These are phyloP conservation scores for Apeira syringaria DNA, from an alignment of 2,888 invertebrate genomes.

Conservation along the genomic window DNA sequence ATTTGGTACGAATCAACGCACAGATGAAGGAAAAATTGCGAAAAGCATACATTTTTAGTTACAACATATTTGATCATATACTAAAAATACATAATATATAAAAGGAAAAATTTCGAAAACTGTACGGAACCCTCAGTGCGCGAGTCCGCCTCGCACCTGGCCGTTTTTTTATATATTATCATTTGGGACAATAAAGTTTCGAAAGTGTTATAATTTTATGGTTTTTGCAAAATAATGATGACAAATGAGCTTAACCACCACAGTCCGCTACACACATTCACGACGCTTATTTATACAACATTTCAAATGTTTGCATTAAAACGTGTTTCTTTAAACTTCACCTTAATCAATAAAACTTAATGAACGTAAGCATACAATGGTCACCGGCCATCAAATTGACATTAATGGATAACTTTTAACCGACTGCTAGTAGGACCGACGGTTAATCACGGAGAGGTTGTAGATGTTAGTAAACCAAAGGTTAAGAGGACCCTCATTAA, in stretches of 20 bases:
- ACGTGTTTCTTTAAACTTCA: background rate
- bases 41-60: too few species aligned
- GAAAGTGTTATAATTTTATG: slow-evolving; percentile 17
- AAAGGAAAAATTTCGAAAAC: too few species aligned
- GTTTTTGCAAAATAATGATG: slow-evolving; percentile 13
- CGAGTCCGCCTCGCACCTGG: too few species aligned
- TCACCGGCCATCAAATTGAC: slow-evolving; percentile 7
- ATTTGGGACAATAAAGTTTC: slow-evolving; percentile 20
- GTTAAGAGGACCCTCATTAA: slow-evolving; percentile 16
- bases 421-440: slow-evolving; percentile 1
- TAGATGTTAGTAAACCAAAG: slow-evolving; percentile 13
- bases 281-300: background rate
- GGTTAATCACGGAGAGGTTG: slow-evolving; percentile 11
- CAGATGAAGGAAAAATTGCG: too few species aligned
- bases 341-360: slow-evolving; percentile 1
- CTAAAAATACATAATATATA: too few species aligned
- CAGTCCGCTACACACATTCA: background rate
- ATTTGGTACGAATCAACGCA: too few species aligned
- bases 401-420: slow-evolving; percentile 4
- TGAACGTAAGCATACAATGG: slow-evolving; percentile 3
- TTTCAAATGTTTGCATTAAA: background rate
- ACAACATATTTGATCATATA: too few species aligned
- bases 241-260: slow-evolving; percentile 5
- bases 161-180: too few species aligned
- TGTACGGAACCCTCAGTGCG: too few species aligned